Evolutionary conservation across 2,888 invertebrate genomes (phyloP).

Genomic region (Sepioteuthis lessoniana): DNA sequence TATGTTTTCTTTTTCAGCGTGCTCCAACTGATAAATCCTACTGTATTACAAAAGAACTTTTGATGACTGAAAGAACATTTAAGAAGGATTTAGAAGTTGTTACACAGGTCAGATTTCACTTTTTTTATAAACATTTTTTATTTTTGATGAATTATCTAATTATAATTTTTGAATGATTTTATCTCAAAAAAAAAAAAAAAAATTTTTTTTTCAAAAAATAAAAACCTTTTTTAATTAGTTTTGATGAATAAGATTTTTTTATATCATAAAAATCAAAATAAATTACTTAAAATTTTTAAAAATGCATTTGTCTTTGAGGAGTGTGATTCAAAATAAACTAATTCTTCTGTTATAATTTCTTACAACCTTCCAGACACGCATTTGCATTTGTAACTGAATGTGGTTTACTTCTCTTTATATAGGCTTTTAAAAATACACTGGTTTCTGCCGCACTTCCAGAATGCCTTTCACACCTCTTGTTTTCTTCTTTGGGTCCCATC

Average conservation of each 20-base stretch:
- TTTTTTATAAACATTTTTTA: too few species aligned
- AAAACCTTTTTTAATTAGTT: too few species aligned
- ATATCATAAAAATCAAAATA: not conserved
- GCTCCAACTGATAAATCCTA: constrained; percentile 77
- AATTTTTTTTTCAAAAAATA: not conserved
- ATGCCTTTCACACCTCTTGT: constrained; percentile 78
- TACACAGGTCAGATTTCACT: constrained; percentile 82
- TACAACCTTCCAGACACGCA: too few species aligned
- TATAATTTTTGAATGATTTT: too few species aligned
- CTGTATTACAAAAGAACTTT: constrained; percentile 84
- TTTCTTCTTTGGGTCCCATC: constrained; percentile 81
- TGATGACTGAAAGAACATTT: constrained; percentile 96
- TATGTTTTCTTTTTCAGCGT: constrained; percentile 76
- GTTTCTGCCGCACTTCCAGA: constrained; percentile 80
- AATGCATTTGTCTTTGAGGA: not conserved
- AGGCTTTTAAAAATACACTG: constrained; percentile 85
- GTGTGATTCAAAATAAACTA: not conserved
- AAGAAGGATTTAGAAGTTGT: constrained; percentile 94
- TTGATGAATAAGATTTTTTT: too few species aligned
- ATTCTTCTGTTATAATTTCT: too few species aligned
- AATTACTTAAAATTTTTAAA: not conserved
- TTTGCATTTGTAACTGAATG: not conserved
- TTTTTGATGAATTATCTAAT: too few species aligned
- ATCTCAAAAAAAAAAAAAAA: not conserved
- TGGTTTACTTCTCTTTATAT: constrained; percentile 74